phyloP scores from a whole-genome alignment of 2,113 vertebrate genomes.

The Callaeas wilsoni region DNA sequence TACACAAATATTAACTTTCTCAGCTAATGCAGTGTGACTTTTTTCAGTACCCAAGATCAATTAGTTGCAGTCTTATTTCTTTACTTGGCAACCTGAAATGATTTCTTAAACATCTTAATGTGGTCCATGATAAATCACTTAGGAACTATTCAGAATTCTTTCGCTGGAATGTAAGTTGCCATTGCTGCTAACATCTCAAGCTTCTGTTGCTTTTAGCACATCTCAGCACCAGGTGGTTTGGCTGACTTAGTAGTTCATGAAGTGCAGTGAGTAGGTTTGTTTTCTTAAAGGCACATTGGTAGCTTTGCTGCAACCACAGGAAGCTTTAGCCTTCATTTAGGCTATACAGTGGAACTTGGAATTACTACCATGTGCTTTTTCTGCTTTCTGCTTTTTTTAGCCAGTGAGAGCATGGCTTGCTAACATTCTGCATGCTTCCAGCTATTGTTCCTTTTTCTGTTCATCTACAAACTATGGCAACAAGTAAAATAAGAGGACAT shows the following conservation, averaged over 20 bases:
- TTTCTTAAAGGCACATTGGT: neutral
- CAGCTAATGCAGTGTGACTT: neutral
- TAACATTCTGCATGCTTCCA: neutral
- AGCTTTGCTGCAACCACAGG: neutral
- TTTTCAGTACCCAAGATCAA: neutral
- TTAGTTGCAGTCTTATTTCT: neutral
- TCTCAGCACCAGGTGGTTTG: conserved; percentile 1
- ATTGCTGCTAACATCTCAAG: neutral
- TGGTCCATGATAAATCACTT: neutral
- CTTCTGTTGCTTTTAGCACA: neutral
- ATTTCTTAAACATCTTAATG: neutral
- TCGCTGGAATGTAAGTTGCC: neutral
- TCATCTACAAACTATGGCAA: neutral
- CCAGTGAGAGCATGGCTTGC: neutral
- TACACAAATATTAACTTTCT: neutral
- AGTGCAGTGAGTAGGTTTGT: neutral
- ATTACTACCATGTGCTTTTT: neutral
- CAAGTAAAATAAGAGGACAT: neutral
- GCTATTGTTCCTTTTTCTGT: neutral
- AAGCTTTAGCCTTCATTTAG: neutral
- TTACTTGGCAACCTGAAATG: neutral
- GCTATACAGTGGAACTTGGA: neutral
- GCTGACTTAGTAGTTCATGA: neutral
- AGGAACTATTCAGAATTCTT: neutral
- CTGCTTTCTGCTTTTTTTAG: neutral